Conservation (phyloP, 2,113 vertebrate species). For the Rhinoptilus africanus region DNA sequence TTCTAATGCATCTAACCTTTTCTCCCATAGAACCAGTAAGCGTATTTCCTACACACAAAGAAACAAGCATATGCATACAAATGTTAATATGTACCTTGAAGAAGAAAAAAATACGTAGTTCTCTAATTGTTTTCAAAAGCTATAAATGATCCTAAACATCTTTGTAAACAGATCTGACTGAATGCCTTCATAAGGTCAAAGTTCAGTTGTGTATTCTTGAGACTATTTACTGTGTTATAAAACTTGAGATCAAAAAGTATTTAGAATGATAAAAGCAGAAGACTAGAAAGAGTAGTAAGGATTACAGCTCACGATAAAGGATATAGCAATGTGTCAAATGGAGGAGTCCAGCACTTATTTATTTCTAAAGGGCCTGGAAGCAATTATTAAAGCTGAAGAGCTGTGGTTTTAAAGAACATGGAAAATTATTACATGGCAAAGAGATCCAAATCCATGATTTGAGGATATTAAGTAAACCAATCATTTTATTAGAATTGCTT, state of each 20-base stretch:
- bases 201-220: background rate
- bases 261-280: background rate
- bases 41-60: background rate
- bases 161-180: background rate
- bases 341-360: background rate
- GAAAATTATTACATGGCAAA: background rate
- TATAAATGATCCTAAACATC: background rate
- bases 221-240: background rate
- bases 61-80: background rate
- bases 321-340: background rate
- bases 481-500: conserved; percentile 7
- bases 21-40: background rate
- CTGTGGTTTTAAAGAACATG: background rate
- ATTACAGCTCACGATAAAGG: background rate
- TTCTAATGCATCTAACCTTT: background rate
- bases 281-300: background rate
- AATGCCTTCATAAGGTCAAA: background rate
- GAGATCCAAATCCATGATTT: background rate
- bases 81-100: background rate
- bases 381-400: background rate
- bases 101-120: background rate
- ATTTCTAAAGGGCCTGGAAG: conserved; percentile 13
- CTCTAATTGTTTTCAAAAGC: background rate
- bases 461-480: conserved; percentile 25
- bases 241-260: background rate